phyloP scores from a whole-genome alignment of 2,888 invertebrate species.

The Calliphora vomitoria region DNA sequence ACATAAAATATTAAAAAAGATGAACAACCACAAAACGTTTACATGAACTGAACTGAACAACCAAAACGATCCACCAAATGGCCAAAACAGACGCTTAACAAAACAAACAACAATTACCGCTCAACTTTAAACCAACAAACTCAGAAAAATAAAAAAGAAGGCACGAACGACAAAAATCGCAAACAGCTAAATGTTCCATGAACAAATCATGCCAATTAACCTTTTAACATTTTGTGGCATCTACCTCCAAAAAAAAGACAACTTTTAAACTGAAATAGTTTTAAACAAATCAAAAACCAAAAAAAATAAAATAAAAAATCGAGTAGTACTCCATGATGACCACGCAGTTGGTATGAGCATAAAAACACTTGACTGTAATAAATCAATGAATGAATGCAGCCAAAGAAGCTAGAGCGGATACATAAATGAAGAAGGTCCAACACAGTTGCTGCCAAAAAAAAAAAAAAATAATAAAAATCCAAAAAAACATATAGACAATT shows the following conservation, averaged over 20 bases:
- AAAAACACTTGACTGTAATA: conserved; percentile 60
- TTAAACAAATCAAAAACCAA: not conserved
- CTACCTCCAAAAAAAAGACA: conserved; percentile 48
- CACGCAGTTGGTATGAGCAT: conserved; percentile 53
- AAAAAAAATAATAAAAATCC: too few relatives aligned
- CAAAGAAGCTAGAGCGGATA: conserved; percentile 60
- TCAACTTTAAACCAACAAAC: not conserved
- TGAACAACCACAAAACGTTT: conserved; percentile 37
- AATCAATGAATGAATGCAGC: conserved; percentile 66
- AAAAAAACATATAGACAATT: conserved; percentile 41
- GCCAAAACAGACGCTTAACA: conserved; percentile 12
- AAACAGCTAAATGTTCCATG: conserved; percentile 60
- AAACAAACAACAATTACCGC: conserved; percentile 62
- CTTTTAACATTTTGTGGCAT: conserved; percentile 74
- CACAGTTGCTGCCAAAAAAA: not conserved
- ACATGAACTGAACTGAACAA: conserved; percentile 37
- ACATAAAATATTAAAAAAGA: conserved; percentile 64
- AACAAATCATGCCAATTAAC: conserved; percentile 76
- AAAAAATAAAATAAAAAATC: conserved; percentile 24
- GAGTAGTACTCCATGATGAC: conserved; percentile 61
- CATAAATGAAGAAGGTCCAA: conserved; percentile 33
- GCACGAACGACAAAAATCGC: conserved; percentile 54
- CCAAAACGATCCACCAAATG: too few relatives aligned
- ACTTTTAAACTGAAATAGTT: conserved; percentile 68
- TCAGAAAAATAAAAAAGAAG: conserved; percentile 39